Conservation (phyloP, 2,113 vertebrate genomes). For the Caracal caracal region DNA sequence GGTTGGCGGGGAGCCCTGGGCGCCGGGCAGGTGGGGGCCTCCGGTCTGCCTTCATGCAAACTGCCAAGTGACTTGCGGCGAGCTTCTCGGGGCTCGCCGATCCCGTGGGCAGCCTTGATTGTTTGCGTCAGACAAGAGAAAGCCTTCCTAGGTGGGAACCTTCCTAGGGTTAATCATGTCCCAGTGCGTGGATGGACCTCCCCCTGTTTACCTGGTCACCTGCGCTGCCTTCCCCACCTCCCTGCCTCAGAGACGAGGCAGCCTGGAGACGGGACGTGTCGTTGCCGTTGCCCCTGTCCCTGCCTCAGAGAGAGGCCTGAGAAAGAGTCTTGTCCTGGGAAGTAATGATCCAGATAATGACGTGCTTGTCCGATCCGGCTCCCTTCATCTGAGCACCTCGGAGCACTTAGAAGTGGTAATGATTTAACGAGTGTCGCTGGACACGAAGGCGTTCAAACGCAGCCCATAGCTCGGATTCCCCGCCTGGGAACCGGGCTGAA, state of each 20-base stretch:
- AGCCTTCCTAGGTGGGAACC: background rate
- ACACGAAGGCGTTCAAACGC: background rate
- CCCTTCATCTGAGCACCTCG: background rate
- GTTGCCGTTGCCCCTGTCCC: background rate
- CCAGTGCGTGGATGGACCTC: too few relatives aligned
- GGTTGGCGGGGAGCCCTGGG: background rate
- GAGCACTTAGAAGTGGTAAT: background rate
- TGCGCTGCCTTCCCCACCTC: too few relatives aligned
- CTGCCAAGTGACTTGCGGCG: background rate
- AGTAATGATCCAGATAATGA: background rate
- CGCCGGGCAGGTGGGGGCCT: background rate
- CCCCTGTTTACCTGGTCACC: too few relatives aligned
- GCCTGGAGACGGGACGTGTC: background rate
- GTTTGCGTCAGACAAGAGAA: too few relatives aligned
- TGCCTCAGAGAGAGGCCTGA: fast-evolving
- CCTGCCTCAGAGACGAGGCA: background rate
- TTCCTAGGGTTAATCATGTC: too few relatives aligned
- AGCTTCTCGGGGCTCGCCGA: fast-evolving
- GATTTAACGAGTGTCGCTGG: background rate
- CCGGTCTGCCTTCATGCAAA: background rate
- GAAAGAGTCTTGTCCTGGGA: too few relatives aligned
- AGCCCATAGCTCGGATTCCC: background rate
- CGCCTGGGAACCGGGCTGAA: background rate
- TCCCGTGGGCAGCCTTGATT: background rate
- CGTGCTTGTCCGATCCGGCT: fast-evolving